These are phyloP conservation scores for Dioctria linearis DNA, from an alignment of 2,888 invertebrate species.

Conservation along the genomic window DNA sequence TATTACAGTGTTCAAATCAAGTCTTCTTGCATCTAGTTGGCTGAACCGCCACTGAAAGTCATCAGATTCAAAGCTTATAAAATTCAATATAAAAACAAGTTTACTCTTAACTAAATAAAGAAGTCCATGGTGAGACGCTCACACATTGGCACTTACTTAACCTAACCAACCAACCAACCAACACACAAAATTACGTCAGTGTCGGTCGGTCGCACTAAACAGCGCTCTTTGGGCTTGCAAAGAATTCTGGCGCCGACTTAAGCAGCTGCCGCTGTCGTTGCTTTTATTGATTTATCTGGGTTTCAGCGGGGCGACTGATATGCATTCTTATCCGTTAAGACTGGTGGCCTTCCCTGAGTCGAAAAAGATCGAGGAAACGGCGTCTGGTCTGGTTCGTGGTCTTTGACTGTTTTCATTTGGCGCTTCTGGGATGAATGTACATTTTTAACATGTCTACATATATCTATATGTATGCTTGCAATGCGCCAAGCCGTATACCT, in stretches of 20 bases:
- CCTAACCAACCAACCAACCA: slow-evolving; percentile 58
- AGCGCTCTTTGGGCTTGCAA: slow-evolving; percentile 63
- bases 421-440: slow-evolving; percentile 12
- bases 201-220: slow-evolving; percentile 63
- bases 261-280: slow-evolving; percentile 73
- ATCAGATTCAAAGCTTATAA: background rate
- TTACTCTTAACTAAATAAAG: background rate
- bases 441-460: background rate
- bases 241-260: slow-evolving; percentile 73
- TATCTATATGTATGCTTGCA: background rate
- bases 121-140: background rate
- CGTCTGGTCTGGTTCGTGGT: slow-evolving; percentile 43
- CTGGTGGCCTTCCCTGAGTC: slow-evolving; percentile 47
- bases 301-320: slow-evolving; percentile 52
- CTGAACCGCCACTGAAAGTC: no score
- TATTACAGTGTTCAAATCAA: no score
- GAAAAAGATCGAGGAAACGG: slow-evolving; percentile 48
- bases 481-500: background rate
- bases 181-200: slow-evolving; percentile 63
- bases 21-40: no score
- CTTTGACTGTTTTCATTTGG: slow-evolving; percentile 38
- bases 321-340: slow-evolving; percentile 45
- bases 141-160: slow-evolving; percentile 47
- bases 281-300: slow-evolving; percentile 72
- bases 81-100: slow-evolving; percentile 8